These are phyloP conservation scores for Lethenteron camtschaticum DNA, from an alignment of 2,113 vertebrate genomes.

Conservation along the genomic window DNA sequence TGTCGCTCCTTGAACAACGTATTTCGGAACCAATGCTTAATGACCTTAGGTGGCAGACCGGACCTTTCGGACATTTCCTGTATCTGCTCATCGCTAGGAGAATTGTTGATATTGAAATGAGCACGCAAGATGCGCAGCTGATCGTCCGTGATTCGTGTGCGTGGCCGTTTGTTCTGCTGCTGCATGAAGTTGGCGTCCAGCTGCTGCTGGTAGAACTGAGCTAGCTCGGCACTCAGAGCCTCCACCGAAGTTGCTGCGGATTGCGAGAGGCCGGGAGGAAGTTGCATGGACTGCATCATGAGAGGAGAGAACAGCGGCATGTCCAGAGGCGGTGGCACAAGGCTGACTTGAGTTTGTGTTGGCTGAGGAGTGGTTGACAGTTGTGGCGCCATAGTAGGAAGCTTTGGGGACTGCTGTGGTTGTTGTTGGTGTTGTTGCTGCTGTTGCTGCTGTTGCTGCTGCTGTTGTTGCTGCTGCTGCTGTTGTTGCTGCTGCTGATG, in stretches of 20 bases:
- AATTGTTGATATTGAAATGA: constrained; percentile 98
- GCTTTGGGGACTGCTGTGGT: constrained; percentile 25
- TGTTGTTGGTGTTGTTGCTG: constrained; percentile 9
- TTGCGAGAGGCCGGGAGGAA: constrained; percentile 46
- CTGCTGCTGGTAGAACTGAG: constrained; percentile 88
- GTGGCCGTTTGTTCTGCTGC: constrained; percentile 79
- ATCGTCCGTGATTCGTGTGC: constrained; percentile 87
- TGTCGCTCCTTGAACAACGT: constrained; percentile 95
- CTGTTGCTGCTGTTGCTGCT: constrained; percentile 6
- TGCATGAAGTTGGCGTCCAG: constrained; percentile 80
- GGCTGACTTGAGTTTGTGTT: constrained; percentile 41
- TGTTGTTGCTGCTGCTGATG: constrained; percentile 26
- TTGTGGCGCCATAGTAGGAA: constrained; percentile 41
- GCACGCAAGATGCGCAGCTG: constrained; percentile 75
- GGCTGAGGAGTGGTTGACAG: constrained; percentile 57
- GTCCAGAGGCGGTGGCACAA: constrained; percentile 66
- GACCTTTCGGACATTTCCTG: constrained; percentile 99
- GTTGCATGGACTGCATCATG: constrained; percentile 94
- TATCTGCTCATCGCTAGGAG: constrained; percentile 93
- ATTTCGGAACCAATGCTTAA: constrained; percentile 99
- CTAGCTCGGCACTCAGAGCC: constrained; percentile 60
- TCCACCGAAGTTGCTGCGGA: constrained; percentile 31
- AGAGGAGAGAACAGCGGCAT: constrained; percentile 90
- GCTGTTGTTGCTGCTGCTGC: constrained; percentile 33
- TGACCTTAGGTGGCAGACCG: constrained; percentile 84